Percentiles rank a stretch among this genome's conserved stretches.
These are phyloP conservation scores for Scaptomyza pallida DNA, from an alignment of 1,140 invertebrate species.

Conservation along the genomic window DNA sequence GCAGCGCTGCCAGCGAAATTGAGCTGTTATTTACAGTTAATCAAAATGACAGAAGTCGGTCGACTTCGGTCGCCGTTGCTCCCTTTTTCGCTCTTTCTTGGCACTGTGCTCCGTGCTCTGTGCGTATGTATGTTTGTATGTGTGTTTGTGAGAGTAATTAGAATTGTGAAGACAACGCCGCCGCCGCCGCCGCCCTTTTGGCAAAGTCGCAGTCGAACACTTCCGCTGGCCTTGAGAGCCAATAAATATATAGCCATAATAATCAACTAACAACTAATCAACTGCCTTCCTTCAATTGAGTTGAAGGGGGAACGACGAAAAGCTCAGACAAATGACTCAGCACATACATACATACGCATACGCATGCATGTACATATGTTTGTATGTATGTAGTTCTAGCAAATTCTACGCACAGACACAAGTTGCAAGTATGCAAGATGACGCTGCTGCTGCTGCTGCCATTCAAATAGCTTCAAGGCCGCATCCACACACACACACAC, in stretches of 20 bases:
- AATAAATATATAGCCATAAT: conserved; percentile 53
- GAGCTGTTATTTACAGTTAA: conserved; percentile 67
- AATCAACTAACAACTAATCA: conserved; percentile 28
- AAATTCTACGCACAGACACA: conserved; percentile 32
- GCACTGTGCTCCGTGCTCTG: not conserved
- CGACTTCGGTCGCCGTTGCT: conserved; percentile 15
- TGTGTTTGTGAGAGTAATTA: conserved; percentile 44
- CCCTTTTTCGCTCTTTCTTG: not conserved
- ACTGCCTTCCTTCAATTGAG: conserved; percentile 37
- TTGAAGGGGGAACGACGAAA: conserved; percentile 6
- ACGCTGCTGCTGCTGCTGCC: conserved; percentile 47
- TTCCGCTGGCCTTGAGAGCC: conserved; percentile 78
- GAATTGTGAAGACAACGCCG: too few relatives aligned
- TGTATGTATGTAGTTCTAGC: conserved; percentile 13
- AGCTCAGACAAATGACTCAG: conserved; percentile 27
- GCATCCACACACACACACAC: conserved; percentile 33
- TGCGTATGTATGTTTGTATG: conserved; percentile 5
- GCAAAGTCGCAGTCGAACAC: conserved; percentile 25
- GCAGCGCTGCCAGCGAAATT: conserved; percentile 35
- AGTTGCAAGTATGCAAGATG: conserved; percentile 8
- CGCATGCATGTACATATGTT: not conserved
- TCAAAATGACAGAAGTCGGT: conserved; percentile 63
- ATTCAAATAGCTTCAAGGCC: conserved; percentile 58
- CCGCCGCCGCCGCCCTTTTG: conserved; percentile 21
- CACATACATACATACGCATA: not conserved